Base-by-base conservation (phyloP, 2,113 vertebrate species). In the Pyxicephalus adspersus region DNA sequence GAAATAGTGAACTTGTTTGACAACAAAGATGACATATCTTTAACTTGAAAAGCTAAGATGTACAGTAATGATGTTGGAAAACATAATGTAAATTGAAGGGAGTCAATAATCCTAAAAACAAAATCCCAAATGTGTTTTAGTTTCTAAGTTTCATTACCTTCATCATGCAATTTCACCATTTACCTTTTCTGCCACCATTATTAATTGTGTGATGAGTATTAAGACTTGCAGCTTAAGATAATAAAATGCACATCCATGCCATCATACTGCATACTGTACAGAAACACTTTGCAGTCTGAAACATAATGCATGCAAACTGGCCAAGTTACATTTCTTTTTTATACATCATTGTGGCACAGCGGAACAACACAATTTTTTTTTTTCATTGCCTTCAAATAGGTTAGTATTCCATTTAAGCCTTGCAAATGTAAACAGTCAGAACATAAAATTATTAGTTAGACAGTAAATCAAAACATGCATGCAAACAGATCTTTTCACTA, bases 211-310 rank as follows among this genome's bases (percentile, higher is more conserved):
- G 28, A 74, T 38, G 29, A 83, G 84, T 76, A 77, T 73, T 68
- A 80, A 76, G 85, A 86, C 85, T 89, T 89, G 57, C 86, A 85
- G 87, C 58, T 83, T 83, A 57, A 19, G 31, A 50, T 77, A 76
- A 85, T 76, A 80, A 84, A 84, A 84, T 87, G 88, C 91, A 89
- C 91, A 92, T 94, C 95, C 94, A 95, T 94, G 93, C 93, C 91
- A 91, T 93, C 92, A 91, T 89, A 93, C 92, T 93, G 85, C 89
- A 86, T 85, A n/a, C n/a, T n/a, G n/a, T n/a, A 72, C 70, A 57
- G 55, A 19, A 88, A 90, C 51, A 84, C 85, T 66, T 83, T 73
- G 57, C 78, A 15, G 13, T 85, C 85, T 77, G 80, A 84, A 85
- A 28, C 54, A 5, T 85, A 65, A 83, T 86, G 88, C 91, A 91